These are phyloP conservation scores for Phyllotreta cruciferae DNA, from an alignment of 2,888 invertebrate genomes.

Conservation along the genomic window DNA sequence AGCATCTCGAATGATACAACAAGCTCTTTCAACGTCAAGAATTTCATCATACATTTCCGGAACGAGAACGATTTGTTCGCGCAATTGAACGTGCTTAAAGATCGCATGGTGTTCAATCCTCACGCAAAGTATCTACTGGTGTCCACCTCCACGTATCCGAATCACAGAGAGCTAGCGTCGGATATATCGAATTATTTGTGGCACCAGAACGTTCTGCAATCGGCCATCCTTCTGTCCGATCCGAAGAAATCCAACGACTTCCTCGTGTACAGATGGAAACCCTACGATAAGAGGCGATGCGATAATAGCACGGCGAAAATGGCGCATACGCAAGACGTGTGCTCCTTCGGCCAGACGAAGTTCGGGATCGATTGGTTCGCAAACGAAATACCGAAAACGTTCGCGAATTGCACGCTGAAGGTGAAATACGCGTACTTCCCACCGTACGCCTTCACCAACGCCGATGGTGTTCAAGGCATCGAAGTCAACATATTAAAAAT, in stretches of 20 bases:
- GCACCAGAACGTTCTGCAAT: slow-evolving; percentile 16
- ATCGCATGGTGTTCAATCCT: slow-evolving; percentile 31
- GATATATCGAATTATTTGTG: slow-evolving; percentile 12
- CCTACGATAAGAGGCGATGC: slow-evolving; percentile 17
- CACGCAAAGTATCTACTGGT: slow-evolving; percentile 45
- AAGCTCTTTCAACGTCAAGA: slow-evolving; percentile 16
- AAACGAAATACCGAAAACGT: slow-evolving; percentile 21
- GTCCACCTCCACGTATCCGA: slow-evolving; percentile 38
- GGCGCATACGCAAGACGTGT: slow-evolving; percentile 14
- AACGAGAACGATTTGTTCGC: slow-evolving; percentile 15
- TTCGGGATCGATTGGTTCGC: slow-evolving; percentile 23
- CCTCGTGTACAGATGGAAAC: slow-evolving; percentile 28
- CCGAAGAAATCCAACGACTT: slow-evolving; percentile 23
- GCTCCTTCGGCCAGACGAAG: slow-evolving; percentile 25
- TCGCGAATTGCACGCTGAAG: slow-evolving; percentile 29
- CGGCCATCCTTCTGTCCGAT: slow-evolving; percentile 21
- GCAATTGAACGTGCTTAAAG: slow-evolving; percentile 10
- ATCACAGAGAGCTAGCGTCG: slow-evolving; percentile 33
- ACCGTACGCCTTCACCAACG: slow-evolving; percentile 18
- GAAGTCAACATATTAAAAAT: slow-evolving; percentile 18
- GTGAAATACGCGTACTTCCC: slow-evolving; percentile 20
- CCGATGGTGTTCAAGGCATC: slow-evolving; percentile 4
- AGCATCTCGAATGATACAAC: background rate
- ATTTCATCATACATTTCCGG: slow-evolving; percentile 29
- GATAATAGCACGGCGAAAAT: slow-evolving; percentile 1